Base-by-base conservation (phyloP, 2,797 vertebrate genomes). In the Nyctalus aviator region DNA sequence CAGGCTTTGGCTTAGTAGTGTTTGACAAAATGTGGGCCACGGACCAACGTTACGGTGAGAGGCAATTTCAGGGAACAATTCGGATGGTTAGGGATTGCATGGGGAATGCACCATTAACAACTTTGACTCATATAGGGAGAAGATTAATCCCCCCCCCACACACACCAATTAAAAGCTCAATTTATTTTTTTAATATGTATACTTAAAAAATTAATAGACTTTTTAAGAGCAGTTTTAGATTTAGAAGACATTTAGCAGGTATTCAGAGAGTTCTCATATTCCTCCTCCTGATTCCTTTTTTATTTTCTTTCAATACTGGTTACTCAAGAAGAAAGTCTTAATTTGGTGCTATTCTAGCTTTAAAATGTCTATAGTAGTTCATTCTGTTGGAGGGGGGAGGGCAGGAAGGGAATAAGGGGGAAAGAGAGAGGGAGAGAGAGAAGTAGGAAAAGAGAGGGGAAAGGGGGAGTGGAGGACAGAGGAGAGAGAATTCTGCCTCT, bases 51-150 rank as follows among this genome's bases (percentile, higher is more conserved):
- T 59, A 84, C 15, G 14, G 3, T 35, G 44, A 41, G 35, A 75
- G 48, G 32, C 11, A 48, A 59, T 82, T 94, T 88, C 64, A 71
- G n/a, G 30, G 66, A 59, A 27, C 88, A 32, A 85, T 88, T 84
- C 18, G 37, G 75, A 62, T 85, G 18, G 20, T 71, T 71, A 68
- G n/a, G 46, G 18, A 10, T 68, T 48, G 64, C 59, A 30, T 69
- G 68, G 35, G 44, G 77, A 79, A 55, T 12, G 35, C 11, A 73
- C n/a, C 20, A 76, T 76, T 59, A 77, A 50, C 50, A 78, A 32
- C 23, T 21, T 69, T 57, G 59, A 93, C 44, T 86, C 48, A 30
- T 1, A 14, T 5, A 35, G 25, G 2, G 14, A 37, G 55, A 46
- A 48, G 81, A 23, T 32, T 41, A 32, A 57, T n/a, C 18, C 17